Evolutionary conservation across 2,113 vertebrate species (phyloP).

Genomic region (Chrysemys picta): DNA sequence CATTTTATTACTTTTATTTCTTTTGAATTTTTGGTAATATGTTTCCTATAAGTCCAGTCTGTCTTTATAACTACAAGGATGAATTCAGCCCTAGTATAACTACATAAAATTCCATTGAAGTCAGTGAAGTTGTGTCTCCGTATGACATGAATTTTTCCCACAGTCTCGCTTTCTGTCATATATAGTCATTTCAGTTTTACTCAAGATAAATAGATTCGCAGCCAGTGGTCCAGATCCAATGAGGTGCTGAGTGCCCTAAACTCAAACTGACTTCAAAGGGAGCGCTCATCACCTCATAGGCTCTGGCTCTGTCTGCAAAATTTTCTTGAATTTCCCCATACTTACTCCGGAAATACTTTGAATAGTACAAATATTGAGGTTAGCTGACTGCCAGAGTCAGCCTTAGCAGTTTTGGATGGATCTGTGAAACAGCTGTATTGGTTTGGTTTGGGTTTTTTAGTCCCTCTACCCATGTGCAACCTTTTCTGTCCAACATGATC

Average conservation of each 20-base stretch:
- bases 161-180: background rate
- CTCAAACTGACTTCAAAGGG: slow-evolving; percentile 43
- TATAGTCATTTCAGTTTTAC: background rate
- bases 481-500: background rate
- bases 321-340: slow-evolving; percentile 44
- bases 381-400: slow-evolving; percentile 54
- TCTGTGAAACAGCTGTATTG: background rate
- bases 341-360: slow-evolving; percentile 59
- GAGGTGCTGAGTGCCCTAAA: slow-evolving; percentile 19
- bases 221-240: slow-evolving; percentile 1
- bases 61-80: background rate
- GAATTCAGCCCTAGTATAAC: slow-evolving; percentile 8
- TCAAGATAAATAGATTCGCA: slow-evolving; percentile 28
- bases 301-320: slow-evolving; percentile 18
- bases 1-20: background rate
- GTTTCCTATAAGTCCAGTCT: background rate
- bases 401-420: background rate
- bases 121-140: slow-evolving; percentile 12
- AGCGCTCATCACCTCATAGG: slow-evolving; percentile 23
- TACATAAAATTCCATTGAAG: background rate
- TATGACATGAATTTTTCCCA: background rate
- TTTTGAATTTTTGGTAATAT: background rate
- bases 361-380: slow-evolving; percentile 65
- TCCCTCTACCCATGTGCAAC: accelerated
- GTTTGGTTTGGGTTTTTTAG: background rate